These are phyloP conservation scores for Eurois occulta DNA, from an alignment of 2,888 invertebrate species.

Conservation along the genomic window DNA sequence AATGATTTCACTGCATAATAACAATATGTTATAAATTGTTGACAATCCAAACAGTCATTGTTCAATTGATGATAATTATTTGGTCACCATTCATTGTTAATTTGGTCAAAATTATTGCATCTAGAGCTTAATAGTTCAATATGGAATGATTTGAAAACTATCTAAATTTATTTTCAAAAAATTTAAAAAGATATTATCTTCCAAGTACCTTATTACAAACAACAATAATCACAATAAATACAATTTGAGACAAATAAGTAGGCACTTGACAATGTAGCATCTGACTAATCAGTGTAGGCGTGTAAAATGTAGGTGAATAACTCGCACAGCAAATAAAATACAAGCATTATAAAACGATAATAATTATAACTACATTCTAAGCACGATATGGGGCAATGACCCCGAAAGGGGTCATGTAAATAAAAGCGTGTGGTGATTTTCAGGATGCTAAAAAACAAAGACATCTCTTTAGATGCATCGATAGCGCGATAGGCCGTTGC, in stretches of 20 bases:
- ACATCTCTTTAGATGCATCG: slow-evolving; percentile 52
- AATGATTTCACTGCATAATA: slow-evolving; percentile 43
- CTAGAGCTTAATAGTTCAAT: not conserved
- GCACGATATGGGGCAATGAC: slow-evolving; percentile 78
- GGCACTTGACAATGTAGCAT: slow-evolving; percentile 49
- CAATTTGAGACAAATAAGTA: slow-evolving; percentile 20
- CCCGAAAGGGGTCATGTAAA: slow-evolving; percentile 77
- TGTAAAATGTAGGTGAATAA: slow-evolving; percentile 52
- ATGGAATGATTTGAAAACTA: not conserved
- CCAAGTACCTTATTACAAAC: slow-evolving; percentile 19
- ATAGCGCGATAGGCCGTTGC: slow-evolving; percentile 54
- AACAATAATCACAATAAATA: slow-evolving; percentile 33
- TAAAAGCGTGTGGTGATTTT: slow-evolving; percentile 65
- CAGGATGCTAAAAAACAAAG: slow-evolving; percentile 50
- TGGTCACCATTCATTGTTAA: slow-evolving; percentile 7
- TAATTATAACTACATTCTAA: slow-evolving; percentile 44
- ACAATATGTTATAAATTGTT: slow-evolving; percentile 27
- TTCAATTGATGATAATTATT: slow-evolving; percentile 14
- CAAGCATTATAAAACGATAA: slow-evolving; percentile 44
- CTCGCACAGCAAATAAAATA: slow-evolving; percentile 63
- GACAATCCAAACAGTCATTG: slow-evolving; percentile 26
- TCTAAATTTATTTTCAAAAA: not conserved
- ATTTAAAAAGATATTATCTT: not conserved
- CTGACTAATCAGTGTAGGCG: slow-evolving; percentile 52
- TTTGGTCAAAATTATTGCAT: slow-evolving; percentile 3